A percentile compares a stretch with the other conserved stretches of the same genome.
Evolutionary conservation across 2,797 vertebrate genomes (phyloP).

Genomic region (Melanitta fusca): DNA sequence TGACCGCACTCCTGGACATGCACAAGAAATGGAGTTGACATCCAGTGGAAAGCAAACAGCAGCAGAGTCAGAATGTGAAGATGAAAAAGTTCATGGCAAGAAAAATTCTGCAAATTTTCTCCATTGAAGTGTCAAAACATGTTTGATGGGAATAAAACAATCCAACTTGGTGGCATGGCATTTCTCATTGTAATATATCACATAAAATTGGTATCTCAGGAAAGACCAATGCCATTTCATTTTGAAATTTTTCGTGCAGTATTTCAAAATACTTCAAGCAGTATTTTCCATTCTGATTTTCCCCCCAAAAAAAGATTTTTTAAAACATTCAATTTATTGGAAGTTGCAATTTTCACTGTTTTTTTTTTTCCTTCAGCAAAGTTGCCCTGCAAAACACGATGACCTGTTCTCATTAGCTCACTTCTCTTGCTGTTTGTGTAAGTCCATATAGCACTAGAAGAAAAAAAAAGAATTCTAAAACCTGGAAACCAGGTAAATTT

Average conservation of each 20-base stretch:
- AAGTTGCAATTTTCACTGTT: background rate
- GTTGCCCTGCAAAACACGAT: background rate
- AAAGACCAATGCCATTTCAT: background rate
- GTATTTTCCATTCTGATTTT: background rate
- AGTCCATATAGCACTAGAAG: background rate
- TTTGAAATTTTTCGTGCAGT: background rate
- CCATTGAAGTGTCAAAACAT: constrained; percentile 41
- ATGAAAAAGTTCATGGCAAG: background rate
- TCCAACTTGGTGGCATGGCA: background rate
- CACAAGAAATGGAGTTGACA: constrained; percentile 14
- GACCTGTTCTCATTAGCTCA: background rate
- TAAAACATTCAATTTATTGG: background rate
- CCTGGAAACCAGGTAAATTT: background rate
- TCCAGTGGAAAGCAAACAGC: constrained; percentile 33
- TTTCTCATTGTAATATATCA: constrained; percentile 44
- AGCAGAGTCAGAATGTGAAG: constrained; percentile 2
- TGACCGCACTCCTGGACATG: background rate
- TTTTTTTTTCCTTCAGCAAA: background rate
- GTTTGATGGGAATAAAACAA: constrained; percentile 27
- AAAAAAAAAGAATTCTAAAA: background rate
- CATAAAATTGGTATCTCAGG: constrained; percentile 8
- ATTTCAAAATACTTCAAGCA: background rate
- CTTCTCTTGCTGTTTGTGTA: background rate
- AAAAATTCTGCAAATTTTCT: constrained; percentile 10
- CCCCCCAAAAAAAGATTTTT: background rate